Evolutionary conservation across 2,797 vertebrate genomes (phyloP).

Genomic region (Petrocephalus schoutedeni): DNA sequence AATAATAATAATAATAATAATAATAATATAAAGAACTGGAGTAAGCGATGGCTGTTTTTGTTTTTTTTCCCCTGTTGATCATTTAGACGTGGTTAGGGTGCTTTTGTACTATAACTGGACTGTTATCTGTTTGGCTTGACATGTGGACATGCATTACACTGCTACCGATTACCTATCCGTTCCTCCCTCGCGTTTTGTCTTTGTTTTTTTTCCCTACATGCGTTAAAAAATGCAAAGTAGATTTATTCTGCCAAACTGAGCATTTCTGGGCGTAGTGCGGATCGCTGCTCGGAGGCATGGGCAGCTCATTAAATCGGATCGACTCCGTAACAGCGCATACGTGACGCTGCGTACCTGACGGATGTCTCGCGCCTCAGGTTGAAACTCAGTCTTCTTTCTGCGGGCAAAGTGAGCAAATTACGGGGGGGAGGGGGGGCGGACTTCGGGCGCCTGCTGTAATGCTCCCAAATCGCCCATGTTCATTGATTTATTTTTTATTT

Average conservation of each 20-base stretch:
- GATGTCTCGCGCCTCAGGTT: not conserved
- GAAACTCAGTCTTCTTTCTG: not conserved
- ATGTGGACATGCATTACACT: not conserved
- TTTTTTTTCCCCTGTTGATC: not conserved
- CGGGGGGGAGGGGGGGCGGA: not conserved
- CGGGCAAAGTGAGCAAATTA: constrained; percentile 1
- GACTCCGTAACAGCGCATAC: not conserved
- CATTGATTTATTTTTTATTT: not conserved
- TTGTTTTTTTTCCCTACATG: not conserved
- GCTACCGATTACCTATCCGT: not conserved
- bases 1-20: not conserved
- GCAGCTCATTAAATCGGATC: not conserved
- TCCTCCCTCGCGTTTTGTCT: not conserved
- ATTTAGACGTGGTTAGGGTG: not conserved
- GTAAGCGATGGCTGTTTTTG: not conserved
- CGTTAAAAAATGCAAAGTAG: not conserved
- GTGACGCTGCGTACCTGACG: not conserved
- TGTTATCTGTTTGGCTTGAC: not conserved
- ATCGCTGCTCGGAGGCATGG: not conserved
- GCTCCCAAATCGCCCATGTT: not conserved
- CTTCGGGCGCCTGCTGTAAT: not conserved
- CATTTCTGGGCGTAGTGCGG: not conserved
- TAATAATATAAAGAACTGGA: not conserved
- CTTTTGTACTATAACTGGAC: not conserved
- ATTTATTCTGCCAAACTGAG: not conserved